Percentiles rank a stretch among this genome's conserved stretches.
Evolutionary conservation across 2,113 vertebrate genomes (phyloP).

Genomic region (Pelecanus crispus): DNA sequence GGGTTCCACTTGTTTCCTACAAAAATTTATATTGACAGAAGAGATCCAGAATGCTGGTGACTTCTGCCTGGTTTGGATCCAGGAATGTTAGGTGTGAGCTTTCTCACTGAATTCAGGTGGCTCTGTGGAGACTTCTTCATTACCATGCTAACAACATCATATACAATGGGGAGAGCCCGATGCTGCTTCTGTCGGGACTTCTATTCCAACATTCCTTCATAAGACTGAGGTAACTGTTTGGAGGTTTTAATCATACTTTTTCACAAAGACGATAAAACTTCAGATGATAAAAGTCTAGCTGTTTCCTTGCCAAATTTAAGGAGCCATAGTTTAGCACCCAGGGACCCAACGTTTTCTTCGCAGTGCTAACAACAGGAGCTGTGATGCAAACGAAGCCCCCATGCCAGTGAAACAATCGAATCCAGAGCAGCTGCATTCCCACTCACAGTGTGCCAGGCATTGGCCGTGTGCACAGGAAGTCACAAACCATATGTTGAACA

Average conservation of each 20-base stretch:
- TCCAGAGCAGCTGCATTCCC: background rate
- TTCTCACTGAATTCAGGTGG: background rate
- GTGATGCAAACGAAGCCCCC: background rate
- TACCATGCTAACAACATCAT: background rate
- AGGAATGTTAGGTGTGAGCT: background rate
- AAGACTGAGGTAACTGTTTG: background rate
- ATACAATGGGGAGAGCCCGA: background rate
- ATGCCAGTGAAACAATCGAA: background rate
- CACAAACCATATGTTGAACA: fast-evolving
- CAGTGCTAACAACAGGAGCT: background rate
- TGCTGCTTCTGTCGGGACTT: background rate
- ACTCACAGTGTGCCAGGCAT: background rate
- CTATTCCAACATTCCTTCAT: background rate
- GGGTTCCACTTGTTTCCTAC: background rate
- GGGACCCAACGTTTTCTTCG: background rate
- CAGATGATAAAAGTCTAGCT: background rate
- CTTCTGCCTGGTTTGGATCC: background rate
- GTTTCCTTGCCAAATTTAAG: background rate
- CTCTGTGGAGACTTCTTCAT: background rate
- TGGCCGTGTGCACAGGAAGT: background rate
- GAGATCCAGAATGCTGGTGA: background rate
- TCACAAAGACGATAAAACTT: background rate
- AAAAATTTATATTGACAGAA: background rate
- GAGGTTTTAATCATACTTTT: background rate
- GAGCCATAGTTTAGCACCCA: background rate